Percentiles rank a stretch among this genome's conserved stretches.
These are phyloP conservation scores for Paradoxurus hermaphroditus DNA, from an alignment of 2,113 vertebrate genomes.

Conservation along the genomic window DNA sequence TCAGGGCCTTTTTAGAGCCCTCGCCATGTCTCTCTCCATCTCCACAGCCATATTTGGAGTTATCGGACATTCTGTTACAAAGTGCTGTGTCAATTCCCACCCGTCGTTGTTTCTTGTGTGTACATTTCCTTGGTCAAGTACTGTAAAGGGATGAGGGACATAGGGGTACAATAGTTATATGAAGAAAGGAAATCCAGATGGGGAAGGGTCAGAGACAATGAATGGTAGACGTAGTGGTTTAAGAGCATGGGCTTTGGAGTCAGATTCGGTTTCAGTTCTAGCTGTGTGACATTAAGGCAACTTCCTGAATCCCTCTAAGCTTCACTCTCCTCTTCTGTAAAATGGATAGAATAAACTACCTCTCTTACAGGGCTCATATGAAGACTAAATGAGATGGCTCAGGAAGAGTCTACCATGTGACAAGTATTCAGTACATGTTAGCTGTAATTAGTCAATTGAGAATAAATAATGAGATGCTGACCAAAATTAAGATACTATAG, in stretches of 20 bases:
- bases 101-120: neutral
- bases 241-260: neutral
- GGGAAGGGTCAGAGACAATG: neutral
- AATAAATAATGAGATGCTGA: neutral
- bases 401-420: neutral
- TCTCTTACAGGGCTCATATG: neutral
- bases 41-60: neutral
- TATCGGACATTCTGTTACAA: neutral
- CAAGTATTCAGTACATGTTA: neutral
- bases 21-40: neutral
- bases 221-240: neutral
- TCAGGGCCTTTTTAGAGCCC: neutral
- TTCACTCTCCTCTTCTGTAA: neutral
- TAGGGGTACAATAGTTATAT: neutral
- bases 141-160: neutral
- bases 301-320: neutral
- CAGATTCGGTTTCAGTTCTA: neutral
- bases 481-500: neutral
- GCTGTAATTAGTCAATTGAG: neutral
- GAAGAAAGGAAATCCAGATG: neutral
- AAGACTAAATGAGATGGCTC: slow-evolving; percentile 8
- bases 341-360: neutral
- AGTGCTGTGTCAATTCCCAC: neutral
- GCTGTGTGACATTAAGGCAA: neutral
- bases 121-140: neutral